Conservation (phyloP, 2,888 invertebrate genomes). For the Lochmaea capreae region DNA sequence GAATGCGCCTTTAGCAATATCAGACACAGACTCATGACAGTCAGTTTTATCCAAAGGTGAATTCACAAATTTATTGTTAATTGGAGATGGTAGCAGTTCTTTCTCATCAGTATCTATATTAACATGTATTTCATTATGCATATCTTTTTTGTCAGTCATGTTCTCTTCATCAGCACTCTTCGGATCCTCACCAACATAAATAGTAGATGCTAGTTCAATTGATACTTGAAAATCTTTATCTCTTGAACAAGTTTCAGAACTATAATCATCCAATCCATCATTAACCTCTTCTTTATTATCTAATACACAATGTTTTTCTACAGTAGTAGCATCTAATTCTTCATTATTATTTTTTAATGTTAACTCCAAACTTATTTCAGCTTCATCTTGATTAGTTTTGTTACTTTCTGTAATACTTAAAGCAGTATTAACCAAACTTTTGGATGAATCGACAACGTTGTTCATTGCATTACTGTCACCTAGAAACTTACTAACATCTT, state of each 20-base stretch:
- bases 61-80: no score
- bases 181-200: not conserved
- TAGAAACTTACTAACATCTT: no score
- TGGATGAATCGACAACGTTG: not conserved
- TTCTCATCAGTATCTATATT: no score
- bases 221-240: not conserved
- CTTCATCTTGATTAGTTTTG: not conserved
- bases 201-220: not conserved
- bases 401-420: not conserved
- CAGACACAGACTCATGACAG: not conserved
- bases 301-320: not conserved
- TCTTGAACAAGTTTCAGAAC: no score
- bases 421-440: not conserved
- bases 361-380: not conserved
- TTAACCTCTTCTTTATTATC: not conserved
- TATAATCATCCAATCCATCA: not conserved
- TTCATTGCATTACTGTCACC: no score
- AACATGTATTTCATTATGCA: no score
- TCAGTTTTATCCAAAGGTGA: no score
- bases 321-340: not conserved
- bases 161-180: not conserved
- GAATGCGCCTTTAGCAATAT: not conserved
- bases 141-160: not conserved
- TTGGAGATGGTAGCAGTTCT: no score
- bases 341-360: not conserved